phyloP scores from a whole-genome alignment of 2,888 invertebrate species.

The Tetragnatha montana region DNA sequence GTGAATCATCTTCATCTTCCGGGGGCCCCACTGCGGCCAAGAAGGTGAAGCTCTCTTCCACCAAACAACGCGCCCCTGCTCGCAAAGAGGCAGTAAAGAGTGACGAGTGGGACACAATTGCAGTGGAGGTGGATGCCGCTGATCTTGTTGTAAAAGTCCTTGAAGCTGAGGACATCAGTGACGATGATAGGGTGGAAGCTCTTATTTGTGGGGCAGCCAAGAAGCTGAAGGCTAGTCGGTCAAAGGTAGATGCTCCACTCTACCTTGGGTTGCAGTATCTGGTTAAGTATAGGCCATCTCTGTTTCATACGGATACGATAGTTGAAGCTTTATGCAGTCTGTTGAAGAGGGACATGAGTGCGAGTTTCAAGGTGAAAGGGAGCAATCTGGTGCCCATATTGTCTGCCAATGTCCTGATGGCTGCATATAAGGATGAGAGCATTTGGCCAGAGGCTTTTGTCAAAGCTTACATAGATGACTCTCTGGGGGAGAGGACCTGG shows the following conservation, averaged over 20 bases:
- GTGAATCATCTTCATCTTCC: conserved; percentile 77
- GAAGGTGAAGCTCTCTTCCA: conserved; percentile 74
- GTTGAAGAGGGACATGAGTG: conserved; percentile 83
- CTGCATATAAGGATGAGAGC: conserved; percentile 86
- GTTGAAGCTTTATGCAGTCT: conserved; percentile 85
- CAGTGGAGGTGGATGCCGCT: conserved; percentile 87
- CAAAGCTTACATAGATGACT: conserved; percentile 95
- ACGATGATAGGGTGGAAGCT: conserved; percentile 84
- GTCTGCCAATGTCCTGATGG: conserved; percentile 88
- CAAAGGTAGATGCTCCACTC: conserved; percentile 88
- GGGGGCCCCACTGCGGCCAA: conserved; percentile 75
- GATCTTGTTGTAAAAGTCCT: conserved; percentile 86
- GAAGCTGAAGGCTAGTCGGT: conserved; percentile 84
- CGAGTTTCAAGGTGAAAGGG: conserved; percentile 84
- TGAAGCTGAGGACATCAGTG: conserved; percentile 85
- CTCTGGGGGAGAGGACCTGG: conserved; percentile 93
- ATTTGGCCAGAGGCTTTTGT: conserved; percentile 95
- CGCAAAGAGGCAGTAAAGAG: conserved; percentile 71
- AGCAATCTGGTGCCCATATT: conserved; percentile 88
- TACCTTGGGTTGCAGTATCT: conserved; percentile 87
- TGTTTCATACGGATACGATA: conserved; percentile 77
- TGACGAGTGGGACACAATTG: conserved; percentile 84
- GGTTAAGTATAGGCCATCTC: conserved; percentile 85
- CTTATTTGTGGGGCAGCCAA: conserved; percentile 92
- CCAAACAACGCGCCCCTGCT: conserved; percentile 64